Conservation (phyloP, 1,140 invertebrate species). For the Drosophila rufa region DNA sequence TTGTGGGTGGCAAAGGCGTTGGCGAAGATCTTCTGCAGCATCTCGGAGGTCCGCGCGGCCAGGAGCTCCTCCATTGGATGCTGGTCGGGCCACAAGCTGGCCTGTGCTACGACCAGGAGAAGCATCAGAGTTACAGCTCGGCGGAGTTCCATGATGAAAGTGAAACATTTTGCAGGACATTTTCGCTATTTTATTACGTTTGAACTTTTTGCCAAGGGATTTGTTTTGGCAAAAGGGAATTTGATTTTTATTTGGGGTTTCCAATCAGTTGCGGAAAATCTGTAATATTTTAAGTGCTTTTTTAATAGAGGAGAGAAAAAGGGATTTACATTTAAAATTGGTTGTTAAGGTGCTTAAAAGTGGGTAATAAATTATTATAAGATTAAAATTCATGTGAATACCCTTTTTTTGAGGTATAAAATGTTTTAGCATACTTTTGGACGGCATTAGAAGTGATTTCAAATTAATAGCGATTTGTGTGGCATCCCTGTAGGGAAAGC, state of each 20-base stretch:
- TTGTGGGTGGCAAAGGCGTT: slow-evolving; percentile 33
- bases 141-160: slow-evolving; percentile 11
- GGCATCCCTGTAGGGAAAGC: background rate
- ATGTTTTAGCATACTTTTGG: background rate
- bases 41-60: background rate
- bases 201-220: background rate
- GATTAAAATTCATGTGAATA: background rate
- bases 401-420: too few relatives aligned
- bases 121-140: background rate
- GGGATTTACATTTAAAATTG: background rate
- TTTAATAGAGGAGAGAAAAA: background rate
- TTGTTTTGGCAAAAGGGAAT: slow-evolving; percentile 2
- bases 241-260: background rate
- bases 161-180: background rate
- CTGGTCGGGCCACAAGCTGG: slow-evolving; percentile 1
- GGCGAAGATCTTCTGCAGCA: slow-evolving; percentile 29
- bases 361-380: too few relatives aligned
- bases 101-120: background rate
- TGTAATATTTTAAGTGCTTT: background rate
- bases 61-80: slow-evolving; percentile 5
- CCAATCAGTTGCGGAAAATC: background rate
- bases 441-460: background rate
- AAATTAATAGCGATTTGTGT: background rate
- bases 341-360: background rate
- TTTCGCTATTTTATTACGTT: slow-evolving; percentile 17